These are phyloP conservation scores for Ormyrus rosae DNA, from an alignment of 2,888 invertebrate genomes.

Conservation along the genomic window DNA sequence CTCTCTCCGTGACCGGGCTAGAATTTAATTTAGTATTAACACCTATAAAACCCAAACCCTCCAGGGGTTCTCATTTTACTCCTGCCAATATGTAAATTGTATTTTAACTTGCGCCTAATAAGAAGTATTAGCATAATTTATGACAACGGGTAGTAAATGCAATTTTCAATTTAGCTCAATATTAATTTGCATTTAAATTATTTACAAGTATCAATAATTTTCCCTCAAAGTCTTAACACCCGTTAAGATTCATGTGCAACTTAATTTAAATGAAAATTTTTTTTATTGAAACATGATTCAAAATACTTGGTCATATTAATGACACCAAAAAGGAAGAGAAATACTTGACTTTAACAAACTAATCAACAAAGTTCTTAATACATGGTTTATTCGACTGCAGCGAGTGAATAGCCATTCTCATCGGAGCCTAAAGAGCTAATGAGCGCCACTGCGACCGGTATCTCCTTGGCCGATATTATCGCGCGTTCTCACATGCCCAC, in stretches of 20 bases:
- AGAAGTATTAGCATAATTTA: constrained; percentile 34
- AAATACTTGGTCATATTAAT: no score
- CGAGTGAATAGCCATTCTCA: no score
- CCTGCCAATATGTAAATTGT: constrained; percentile 36
- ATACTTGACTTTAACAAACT: not conserved
- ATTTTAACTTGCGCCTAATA: constrained; percentile 26
- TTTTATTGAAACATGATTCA: no score
- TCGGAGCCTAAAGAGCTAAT: not conserved
- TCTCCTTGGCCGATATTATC: constrained; percentile 38
- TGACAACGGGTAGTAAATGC: not conserved
- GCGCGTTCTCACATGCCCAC: constrained; percentile 41
- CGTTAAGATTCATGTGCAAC: no score
- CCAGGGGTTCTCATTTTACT: constrained; percentile 62
- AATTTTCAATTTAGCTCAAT: no score
- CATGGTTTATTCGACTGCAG: not conserved
- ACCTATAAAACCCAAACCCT: constrained; percentile 60
- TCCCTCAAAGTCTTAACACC: no score
- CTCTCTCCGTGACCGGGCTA: constrained; percentile 53
- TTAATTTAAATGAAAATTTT: no score
- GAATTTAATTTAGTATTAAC: constrained; percentile 69
- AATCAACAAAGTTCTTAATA: not conserved
- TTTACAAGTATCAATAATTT: no score
- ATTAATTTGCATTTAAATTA: no score
- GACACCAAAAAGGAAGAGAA: no score
- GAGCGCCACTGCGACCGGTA: constrained; percentile 49